Base-by-base conservation (phyloP, 2,113 vertebrate species). In the Tretioscincus oriximinensis region DNA sequence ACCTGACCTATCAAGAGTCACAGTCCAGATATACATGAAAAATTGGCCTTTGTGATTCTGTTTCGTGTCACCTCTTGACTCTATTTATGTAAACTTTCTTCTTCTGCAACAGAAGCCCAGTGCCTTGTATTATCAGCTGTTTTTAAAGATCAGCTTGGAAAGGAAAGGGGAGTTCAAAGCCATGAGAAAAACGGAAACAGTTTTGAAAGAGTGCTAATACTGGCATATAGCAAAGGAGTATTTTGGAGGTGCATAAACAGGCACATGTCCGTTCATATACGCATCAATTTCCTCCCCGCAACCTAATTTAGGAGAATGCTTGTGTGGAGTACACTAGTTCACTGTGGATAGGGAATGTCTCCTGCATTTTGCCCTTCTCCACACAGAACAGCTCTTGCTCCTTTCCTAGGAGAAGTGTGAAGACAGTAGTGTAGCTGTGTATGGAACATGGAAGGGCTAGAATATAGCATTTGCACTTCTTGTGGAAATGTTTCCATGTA, bases 71-170 rank as follows among this genome's bases (percentile, higher is more conserved):
- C 1, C 83, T 63, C 54, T 58, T 58, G 54, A 58, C 54, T 58
- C 3, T 73, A 41, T 72, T 80, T 16, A 1, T 1, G 77, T 60
- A 82, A 76, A 49, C 51, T 87, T 84, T 75, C 5, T 0, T 4
- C n/a, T 5, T 66, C 12, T 28, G 18, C 1, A 29, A 86, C 54
- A 78, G 73, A 86, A 85, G 85, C 0, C 86, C 89, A 85, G 58
- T 78, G 84, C 80, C 84, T 73, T 20, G 0, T 1, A 0, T 74
- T 91, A 86, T 87, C 88, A 0, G 3, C 58, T 65, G 58, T 22
- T 63, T 73, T 29, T 77, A 41, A 41, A 41, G 28, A 58, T 72
- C 80, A 18, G 73, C 75, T 69, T 1, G 14, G 60, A 10, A 49
- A 10, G 60, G 58, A 22, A 31, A 22, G 63, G 11, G 54, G 3